phyloP scores from a whole-genome alignment of 2,113 vertebrate species.

The Macroglossus sobrinus region DNA sequence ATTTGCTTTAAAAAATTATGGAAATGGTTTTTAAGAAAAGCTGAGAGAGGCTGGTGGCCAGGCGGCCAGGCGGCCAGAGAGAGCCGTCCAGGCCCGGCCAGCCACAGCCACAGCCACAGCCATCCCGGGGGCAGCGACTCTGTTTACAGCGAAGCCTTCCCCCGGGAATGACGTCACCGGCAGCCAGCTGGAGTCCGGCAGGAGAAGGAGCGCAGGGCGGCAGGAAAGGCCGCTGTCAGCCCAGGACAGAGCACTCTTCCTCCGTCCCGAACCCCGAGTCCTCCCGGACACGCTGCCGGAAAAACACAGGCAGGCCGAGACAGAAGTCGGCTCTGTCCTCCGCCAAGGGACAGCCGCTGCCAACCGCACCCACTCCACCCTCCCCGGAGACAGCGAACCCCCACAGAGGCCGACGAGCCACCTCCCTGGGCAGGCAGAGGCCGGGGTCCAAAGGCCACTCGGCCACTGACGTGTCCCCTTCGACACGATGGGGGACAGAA shows the following conservation, averaged over 20 bases:
- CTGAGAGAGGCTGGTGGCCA: background rate
- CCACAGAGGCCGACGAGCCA: too few relatives aligned
- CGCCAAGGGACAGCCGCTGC: background rate
- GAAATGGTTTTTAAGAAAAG: background rate
- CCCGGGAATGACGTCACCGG: background rate
- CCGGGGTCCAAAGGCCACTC: background rate
- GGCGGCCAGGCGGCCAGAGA: background rate
- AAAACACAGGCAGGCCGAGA: background rate
- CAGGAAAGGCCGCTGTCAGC: background rate
- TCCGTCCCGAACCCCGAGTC: background rate
- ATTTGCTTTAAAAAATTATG: background rate
- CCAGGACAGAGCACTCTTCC: background rate
- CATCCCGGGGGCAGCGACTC: background rate
- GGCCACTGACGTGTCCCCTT: background rate
- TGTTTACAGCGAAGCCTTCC: conserved; percentile 31
- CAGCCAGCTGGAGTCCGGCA: background rate
- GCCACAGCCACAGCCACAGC: background rate
- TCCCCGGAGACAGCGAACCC: background rate
- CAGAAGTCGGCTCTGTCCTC: background rate
- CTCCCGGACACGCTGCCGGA: background rate
- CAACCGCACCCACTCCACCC: rapidly evolving
- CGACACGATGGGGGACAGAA: background rate
- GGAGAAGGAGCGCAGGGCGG: rapidly evolving
- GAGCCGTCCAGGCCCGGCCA: background rate
- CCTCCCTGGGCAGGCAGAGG: too few relatives aligned